Percentiles rank a stretch among this genome's conserved stretches.
These are phyloP conservation scores for Cryptops parisi DNA, from an alignment of 2,888 invertebrate genomes.

Conservation along the genomic window DNA sequence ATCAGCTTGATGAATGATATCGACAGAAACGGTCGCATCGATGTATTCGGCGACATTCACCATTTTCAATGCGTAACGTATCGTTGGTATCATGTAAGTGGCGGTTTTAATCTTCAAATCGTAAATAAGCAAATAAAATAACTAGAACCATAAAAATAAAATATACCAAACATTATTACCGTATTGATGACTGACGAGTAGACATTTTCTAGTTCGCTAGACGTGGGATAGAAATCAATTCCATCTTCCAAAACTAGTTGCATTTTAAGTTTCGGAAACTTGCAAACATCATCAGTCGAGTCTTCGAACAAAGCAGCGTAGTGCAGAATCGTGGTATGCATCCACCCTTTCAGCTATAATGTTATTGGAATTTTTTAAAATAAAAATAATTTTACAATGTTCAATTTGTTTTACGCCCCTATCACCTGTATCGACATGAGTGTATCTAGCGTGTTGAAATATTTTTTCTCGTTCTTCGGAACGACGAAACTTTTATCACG, in stretches of 20 bases:
- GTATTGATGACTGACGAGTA: slow-evolving; percentile 1
- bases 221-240: slow-evolving; percentile 6
- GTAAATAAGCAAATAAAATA: no score
- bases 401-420: not conserved
- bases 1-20: not conserved
- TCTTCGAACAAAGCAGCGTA: slow-evolving; percentile 1
- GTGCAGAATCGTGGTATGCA: not conserved
- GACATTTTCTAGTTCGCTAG: slow-evolving; percentile 1
- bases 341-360: slow-evolving; percentile 2
- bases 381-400: not conserved
- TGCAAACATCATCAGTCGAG: not conserved
- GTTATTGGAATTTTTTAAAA: no score
- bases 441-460: not conserved
- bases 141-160: no score
- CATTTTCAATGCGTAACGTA: no score
- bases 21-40: not conserved
- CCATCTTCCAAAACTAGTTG: slow-evolving; percentile 8
- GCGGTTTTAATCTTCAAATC: no score
- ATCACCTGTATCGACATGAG: slow-evolving; percentile 6
- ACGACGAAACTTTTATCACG: not conserved
- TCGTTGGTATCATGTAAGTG: no score
- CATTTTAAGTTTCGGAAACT: slow-evolving; percentile 9
- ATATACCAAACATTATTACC: no score
- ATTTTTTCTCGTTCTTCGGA: not conserved
- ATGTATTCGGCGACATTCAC: no score